Evolutionary conservation across 2,113 vertebrate genomes (phyloP), one percentile per base, ranked within the genome.

Genomic region (Brachyistius frenatus): DNA sequence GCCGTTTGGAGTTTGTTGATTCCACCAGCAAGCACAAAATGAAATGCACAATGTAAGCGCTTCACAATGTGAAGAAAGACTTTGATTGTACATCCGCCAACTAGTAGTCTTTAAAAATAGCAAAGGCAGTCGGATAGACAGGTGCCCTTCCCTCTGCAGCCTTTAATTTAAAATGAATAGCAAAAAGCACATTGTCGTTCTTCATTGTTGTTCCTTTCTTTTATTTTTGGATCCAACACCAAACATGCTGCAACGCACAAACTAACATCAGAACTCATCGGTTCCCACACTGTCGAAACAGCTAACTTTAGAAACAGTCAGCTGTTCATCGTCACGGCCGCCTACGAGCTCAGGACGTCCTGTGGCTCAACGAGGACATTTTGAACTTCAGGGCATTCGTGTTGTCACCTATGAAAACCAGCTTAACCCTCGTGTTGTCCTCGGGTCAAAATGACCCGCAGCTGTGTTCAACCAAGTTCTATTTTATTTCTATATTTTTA

Each of bases 261-360:
- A 47, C 47, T 1, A 49, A 50, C 15, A 50, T 50, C 41, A 50
- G 3, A 50, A 16, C 1, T n/a, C 16, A 4, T 50, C 16, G 0
- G 14, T n/a, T 50, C 10, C n/a, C 16, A 5, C 31, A 37, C 8
- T 33, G n/a, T 13, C 2, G 10, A 44, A 11, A 44, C 41, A 69
- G 54, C 8, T 62, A 36, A 30, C 55, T 63, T 70, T 63, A 70
- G 73, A 79, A 72, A 41, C 32, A 64, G 56, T 4, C 60, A 70
- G 61, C 62, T 63, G 57, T 67, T 62, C 64, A 36, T 30, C 62
- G 62, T 52, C 75, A 66, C 47, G 15, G 76, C 60, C 37, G 14
- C 47, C 52, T 14, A 15, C 0, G 1, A 74, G 37, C 15, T 5
- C 13, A 74, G 61, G 49, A 63, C 32, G 30, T 46, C 63, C 66